These are phyloP conservation scores for Copidosoma aretas DNA, from an alignment of 2,888 invertebrate species.

Conservation along the genomic window DNA sequence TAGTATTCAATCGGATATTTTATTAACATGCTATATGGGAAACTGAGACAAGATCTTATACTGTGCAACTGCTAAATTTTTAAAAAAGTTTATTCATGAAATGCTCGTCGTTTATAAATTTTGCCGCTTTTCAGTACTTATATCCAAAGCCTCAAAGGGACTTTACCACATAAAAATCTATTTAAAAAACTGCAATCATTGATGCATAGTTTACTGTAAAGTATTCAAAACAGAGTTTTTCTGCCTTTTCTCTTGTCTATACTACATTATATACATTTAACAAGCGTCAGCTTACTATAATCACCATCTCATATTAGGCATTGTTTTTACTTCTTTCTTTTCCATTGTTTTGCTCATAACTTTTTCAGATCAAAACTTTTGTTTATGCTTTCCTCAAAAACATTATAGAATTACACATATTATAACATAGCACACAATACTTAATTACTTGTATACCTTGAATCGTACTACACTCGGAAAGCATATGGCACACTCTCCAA, in stretches of 20 bases:
- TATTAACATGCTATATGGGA: too few relatives aligned
- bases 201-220: conserved; percentile 24
- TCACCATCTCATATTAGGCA: conserved; percentile 37
- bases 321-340: conserved; percentile 23
- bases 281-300: conserved; percentile 50
- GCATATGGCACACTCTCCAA: conserved; percentile 52
- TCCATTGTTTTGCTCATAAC: neutral
- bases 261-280: conserved; percentile 60
- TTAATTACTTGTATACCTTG: conserved; percentile 20
- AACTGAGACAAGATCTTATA: too few relatives aligned
- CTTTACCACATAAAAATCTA: neutral
- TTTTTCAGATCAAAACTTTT: conserved; percentile 34
- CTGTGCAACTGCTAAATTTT: conserved; percentile 5
- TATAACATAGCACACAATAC: conserved; percentile 41
- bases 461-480: conserved; percentile 45
- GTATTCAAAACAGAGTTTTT: conserved; percentile 28
- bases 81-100: conserved; percentile 20
- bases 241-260: conserved; percentile 50
- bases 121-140: conserved; percentile 20
- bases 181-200: neutral
- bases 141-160: too few relatives aligned
- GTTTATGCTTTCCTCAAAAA: conserved; percentile 29
- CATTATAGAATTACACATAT: conserved; percentile 35
- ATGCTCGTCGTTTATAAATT: conserved; percentile 28
- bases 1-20: too few relatives aligned